Percentiles rank a stretch among this genome's conserved stretches.
phyloP scores from a whole-genome alignment of 2,888 invertebrate species.

The Drosophila nigricruria region DNA sequence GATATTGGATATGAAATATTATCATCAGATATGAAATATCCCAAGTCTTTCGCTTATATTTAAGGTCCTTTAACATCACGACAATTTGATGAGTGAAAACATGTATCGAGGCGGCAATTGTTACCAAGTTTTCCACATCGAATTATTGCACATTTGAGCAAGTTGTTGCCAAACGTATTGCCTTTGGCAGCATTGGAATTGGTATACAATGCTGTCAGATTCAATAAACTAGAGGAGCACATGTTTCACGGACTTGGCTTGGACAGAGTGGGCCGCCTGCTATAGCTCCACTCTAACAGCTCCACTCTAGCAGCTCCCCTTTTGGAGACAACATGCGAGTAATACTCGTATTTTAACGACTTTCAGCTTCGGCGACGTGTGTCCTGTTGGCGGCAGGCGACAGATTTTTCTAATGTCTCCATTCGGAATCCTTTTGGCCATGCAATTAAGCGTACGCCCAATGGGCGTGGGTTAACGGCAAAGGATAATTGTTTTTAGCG shows the following conservation, averaged over 20 bases:
- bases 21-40: no score
- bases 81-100: conserved; percentile 6
- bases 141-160: conserved; percentile 46
- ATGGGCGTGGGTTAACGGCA: conserved; percentile 12
- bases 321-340: conserved; percentile 36
- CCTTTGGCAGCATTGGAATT: conserved; percentile 5
- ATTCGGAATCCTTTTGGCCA: conserved; percentile 72
- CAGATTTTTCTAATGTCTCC: conserved; percentile 84
- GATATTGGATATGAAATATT: no score
- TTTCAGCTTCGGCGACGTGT: conserved; percentile 56
- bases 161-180: conserved; percentile 51
- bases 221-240: conserved; percentile 56
- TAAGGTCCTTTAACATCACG: neutral
- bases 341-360: conserved; percentile 64
- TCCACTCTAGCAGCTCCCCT: no score
- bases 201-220: conserved; percentile 30
- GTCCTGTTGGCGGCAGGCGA: conserved; percentile 70
- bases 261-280: conserved; percentile 4
- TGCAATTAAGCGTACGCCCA: conserved; percentile 74
- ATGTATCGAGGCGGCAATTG: neutral
- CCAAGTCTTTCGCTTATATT: neutral
- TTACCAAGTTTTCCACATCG: neutral
- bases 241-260: conserved; percentile 37
- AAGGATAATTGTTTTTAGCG: conserved; percentile 71
- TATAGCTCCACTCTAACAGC: neutral